Conservation (phyloP, 2,113 vertebrate genomes). For the Daubentonia madagascariensis region DNA sequence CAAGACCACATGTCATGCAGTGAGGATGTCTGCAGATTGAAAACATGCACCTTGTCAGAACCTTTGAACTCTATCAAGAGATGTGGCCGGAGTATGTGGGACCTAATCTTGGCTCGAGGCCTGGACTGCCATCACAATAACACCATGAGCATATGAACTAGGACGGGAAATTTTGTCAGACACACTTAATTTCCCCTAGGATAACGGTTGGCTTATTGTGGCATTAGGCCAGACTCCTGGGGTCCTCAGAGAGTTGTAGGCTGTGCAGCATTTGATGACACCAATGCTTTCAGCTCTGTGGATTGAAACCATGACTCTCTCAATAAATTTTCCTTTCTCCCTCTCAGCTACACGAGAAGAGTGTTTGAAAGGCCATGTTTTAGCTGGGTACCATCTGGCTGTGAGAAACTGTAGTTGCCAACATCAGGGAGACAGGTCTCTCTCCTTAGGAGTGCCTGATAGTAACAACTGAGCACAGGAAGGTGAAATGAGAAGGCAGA, state of each 20-base stretch:
- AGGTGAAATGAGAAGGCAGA: neutral
- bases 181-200: slow-evolving; percentile 38
- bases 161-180: neutral
- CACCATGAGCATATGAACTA: neutral
- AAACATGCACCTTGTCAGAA: neutral
- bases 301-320: neutral
- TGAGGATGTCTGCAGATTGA: neutral
- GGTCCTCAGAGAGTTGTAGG: neutral
- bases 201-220: neutral
- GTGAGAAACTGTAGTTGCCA: neutral
- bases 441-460: neutral
- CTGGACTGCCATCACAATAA: neutral
- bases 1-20: fast-evolving
- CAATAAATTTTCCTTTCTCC: neutral
- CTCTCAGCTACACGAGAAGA: neutral
- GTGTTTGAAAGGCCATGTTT: neutral
- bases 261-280: neutral
- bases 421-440: neutral
- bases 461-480: neutral
- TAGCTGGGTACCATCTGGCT: neutral
- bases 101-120: neutral
- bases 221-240: neutral
- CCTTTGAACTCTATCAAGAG: neutral
- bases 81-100: neutral
- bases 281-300: neutral